A percentile compares a stretch with the other conserved stretches of the same genome.
phyloP scores from a whole-genome alignment of 2,113 vertebrate genomes.

The Platysternon megacephalum region DNA sequence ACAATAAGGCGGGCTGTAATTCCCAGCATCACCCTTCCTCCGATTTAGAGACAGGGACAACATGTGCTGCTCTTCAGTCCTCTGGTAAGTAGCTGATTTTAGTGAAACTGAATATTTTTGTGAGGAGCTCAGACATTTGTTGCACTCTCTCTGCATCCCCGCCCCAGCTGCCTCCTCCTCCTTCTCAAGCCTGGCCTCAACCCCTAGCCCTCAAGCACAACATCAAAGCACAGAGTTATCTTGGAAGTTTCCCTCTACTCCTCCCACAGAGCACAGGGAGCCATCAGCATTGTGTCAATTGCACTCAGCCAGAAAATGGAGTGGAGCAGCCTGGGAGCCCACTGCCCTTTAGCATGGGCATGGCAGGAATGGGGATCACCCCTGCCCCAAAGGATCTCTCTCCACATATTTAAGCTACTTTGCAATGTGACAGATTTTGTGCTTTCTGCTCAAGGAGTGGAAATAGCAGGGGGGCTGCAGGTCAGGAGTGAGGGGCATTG shows the following conservation, averaged over 20 bases:
- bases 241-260: neutral
- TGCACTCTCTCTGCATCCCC: neutral
- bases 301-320: neutral
- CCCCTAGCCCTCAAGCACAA: neutral
- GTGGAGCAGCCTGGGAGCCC: neutral
- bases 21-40: fast-evolving
- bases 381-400: neutral
- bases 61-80: neutral
- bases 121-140: neutral
- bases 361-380: neutral
- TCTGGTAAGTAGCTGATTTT: neutral
- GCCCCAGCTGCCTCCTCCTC: neutral
- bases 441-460: neutral
- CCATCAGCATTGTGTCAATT: neutral
- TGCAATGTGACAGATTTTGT: neutral
- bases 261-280: neutral
- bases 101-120: neutral
- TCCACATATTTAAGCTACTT: neutral
- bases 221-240: neutral
- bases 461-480: neutral
- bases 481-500: neutral
- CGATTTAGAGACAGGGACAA: neutral
- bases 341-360: neutral
- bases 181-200: neutral
- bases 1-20: neutral